These are phyloP conservation scores for Teleogryllus occipitalis DNA, from an alignment of 1,140 invertebrate genomes.

Conservation along the genomic window DNA sequence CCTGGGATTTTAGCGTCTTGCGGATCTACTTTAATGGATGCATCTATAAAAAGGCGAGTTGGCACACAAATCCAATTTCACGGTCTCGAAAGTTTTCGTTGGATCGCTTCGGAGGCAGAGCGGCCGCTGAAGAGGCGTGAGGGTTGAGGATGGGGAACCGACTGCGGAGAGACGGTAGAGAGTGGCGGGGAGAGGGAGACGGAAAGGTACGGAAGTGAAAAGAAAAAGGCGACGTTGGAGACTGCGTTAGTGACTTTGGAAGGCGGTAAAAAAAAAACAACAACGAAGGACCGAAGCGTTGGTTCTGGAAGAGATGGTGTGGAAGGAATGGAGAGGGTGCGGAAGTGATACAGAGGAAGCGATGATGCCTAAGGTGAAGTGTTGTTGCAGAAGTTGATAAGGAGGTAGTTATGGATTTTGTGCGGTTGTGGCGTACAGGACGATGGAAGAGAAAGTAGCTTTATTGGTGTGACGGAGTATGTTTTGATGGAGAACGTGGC, in stretches of 20 bases:
- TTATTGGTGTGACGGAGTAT: too few relatives aligned
- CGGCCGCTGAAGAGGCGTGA: neutral
- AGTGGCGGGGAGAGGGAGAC: neutral
- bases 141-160: neutral
- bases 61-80: constrained; percentile 4
- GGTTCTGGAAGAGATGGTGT: neutral
- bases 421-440: too few relatives aligned
- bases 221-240: too few relatives aligned
- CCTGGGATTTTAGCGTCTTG: constrained; percentile 3
- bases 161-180: neutral
- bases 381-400: too few relatives aligned
- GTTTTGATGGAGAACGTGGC: too few relatives aligned
- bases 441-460: too few relatives aligned
- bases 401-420: too few relatives aligned
- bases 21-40: neutral
- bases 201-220: neutral
- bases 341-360: neutral
- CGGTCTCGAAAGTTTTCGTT: neutral
- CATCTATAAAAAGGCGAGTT: constrained; percentile 4
- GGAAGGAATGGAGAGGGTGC: neutral
- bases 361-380: too few relatives aligned
- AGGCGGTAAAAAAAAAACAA: too few relatives aligned
- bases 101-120: neutral
- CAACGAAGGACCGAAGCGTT: too few relatives aligned
- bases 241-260: too few relatives aligned